A percentile compares a stretch with the other conserved stretches of the same genome.
These are phyloP conservation scores for Zhuqinia jingwanae DNA, from an alignment of 2,888 invertebrate genomes.

Conservation along the genomic window DNA sequence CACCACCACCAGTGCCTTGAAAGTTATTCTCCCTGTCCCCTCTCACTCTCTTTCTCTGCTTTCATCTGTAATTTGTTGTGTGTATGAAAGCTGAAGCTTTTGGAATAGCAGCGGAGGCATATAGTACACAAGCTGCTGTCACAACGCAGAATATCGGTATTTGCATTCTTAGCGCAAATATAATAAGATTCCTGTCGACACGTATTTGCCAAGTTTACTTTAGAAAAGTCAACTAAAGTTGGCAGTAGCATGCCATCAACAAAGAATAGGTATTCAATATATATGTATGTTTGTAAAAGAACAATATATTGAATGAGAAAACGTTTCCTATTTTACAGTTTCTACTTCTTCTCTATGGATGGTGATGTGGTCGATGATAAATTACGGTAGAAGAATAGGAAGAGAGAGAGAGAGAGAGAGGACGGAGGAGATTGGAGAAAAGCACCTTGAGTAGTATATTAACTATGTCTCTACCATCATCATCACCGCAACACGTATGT, in stretches of 20 bases:
- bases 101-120: too few relatives aligned
- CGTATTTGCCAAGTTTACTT: conserved; percentile 55
- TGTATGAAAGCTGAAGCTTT: background rate
- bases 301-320: conserved; percentile 30
- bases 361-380: conserved; percentile 42
- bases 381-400: conserved; percentile 39
- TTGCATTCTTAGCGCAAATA: conserved; percentile 57
- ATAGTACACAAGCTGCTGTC: conserved; percentile 53
- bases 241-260: background rate
- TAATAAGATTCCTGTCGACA: conserved; percentile 62
- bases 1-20: background rate
- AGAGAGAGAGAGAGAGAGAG: too few relatives aligned
- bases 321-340: conserved; percentile 30
- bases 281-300: background rate
- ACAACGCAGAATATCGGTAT: conserved; percentile 45
- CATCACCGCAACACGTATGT: background rate
- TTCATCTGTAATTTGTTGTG: conserved; percentile 59
- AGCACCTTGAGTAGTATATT: background rate
- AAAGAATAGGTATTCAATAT: too few relatives aligned
- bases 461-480: too few relatives aligned
- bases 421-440: conserved; percentile 11
- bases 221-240: conserved; percentile 12
- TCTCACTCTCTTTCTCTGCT: too few relatives aligned
- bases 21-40: conserved; percentile 19
- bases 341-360: too few relatives aligned